Evolutionary conservation across 2,888 invertebrate species (phyloP), one percentile per base, ranked within the genome.

Genomic region (Abscondita cerata): DNA sequence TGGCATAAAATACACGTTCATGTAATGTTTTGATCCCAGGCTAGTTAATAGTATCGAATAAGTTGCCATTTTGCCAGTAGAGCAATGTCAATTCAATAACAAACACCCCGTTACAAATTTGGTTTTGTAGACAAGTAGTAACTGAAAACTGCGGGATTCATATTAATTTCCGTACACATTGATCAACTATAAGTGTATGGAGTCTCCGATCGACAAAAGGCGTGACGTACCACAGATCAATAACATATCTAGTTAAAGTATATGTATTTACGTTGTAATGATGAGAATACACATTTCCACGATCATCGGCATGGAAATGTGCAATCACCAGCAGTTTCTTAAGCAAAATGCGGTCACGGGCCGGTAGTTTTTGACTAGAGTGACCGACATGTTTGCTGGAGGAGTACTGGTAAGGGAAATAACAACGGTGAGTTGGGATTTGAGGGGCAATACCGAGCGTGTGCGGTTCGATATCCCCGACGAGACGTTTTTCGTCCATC

Each of bases 121-220:
- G 52, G 60, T 60, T 55, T 54, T 34, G 51, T 50, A 40, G 54
- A 19, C 20, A 50, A 47, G 47, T 12, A 56, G 53, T 18, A 61
- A 61, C 54, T 52, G 61, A 61, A 61, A 61, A 15, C 41, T 44
- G 40, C 50, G 12, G 18, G 44, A 16, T 44, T 56, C 46, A 57
- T 50, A 19, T 51, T 33, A 54, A 47, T 53, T 65, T 51, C 46
- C 40, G 59, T 62, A 54, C 44, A 53, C 54, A 63, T 68, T 73
- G 75, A 76, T 73, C 73, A 76, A 77, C 77, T 77, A 78, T 73
- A 78, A 75, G 77, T 77, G 77, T 76, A 76, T 75, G 75, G 74
- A 77, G 75, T 76, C 68, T 66, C 53, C 73, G 73, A 76, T 74
- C 74, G 75, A 73, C 70, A 72, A 65, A 77, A 72, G 76, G 75